Evolutionary conservation across 2,797 vertebrate genomes (phyloP), one percentile per base, ranked within the genome.

Genomic region (Mycteria americana): DNA sequence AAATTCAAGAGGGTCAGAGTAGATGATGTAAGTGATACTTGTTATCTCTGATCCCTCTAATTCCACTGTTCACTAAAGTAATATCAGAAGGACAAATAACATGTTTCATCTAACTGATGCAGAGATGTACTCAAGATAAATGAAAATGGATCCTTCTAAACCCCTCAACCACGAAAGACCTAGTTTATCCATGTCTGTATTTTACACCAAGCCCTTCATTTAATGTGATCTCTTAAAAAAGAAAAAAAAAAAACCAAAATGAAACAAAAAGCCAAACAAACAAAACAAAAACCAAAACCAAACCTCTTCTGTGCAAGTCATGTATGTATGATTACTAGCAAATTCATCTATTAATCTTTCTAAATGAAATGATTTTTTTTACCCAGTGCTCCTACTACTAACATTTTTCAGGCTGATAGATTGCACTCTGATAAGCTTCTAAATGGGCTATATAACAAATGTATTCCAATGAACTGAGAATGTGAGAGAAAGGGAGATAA

Each of bases 291-390:
- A 24, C 17, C 11, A 13, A 21, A 28, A 15, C n/a, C 25, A 37
- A 22, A 56, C 50, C 18, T 79, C 16, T 73, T 88, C 8, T 93
- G 93, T 90, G 43, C 22, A 65, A 77, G 19, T 70, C 35, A 10
- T 46, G 8, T 74, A 28, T 79, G 22, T 27, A 41, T 59, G 51
- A 37, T 62, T 84, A 43, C 50, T 86, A 25, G 12, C 30, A 80
- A 94, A 87, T 76, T 85, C 63, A 90, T 79, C 57, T 27, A 75
- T 91, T 89, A 85, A 67, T 95, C 82, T 79, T 92, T 75, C 8
- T 51, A 89, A 86, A 39, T 93, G 18, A 95, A 80, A 83, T 76
- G 7, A 9, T 31, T 37, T 39, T 75, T 79, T 63, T 85, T 33
- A 18, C 17, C 13, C 45, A 51, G 3, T 67, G n/a, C 14, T 91